Evolutionary conservation across 2,888 invertebrate genomes (phyloP), one percentile per base, ranked within the genome.

Genomic region (Brachyptera risi): DNA sequence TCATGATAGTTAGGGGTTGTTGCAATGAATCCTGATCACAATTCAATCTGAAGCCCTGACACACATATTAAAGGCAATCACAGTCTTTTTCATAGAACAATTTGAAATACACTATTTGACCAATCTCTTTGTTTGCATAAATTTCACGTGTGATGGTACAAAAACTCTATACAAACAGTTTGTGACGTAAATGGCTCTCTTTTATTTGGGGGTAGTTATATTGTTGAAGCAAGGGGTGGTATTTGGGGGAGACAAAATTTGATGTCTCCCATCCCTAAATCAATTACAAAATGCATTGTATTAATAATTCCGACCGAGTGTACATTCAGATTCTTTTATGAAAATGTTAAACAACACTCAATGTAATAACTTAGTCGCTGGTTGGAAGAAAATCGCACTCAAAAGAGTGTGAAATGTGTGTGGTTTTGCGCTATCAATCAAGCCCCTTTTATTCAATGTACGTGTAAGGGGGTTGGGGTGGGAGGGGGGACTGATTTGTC

Each of bases 381-480:
- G 7, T 51, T n/a, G n/a, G n/a, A 21, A 21, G 23, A 19, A 15
- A 47, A 21, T 47, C 23, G 47, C 13, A 21, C 3, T 47, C 23
- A 24, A 47, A 47, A 47, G 54, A 54, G 54, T 54, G 54, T 54
- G 54, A 54, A 54, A 35, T 35, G 9, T 51, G 9, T 51, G 49
- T 26, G 49, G 24, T 49, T 15, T 15, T 21, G 24, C 23, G 17
- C 24, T 17, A 51, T 26, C 24, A 24, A 51, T 51, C 31, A 51
- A 51, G 11, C 50, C 27, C 9, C 17, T 19, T 49, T 13, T 27
- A 9, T 17, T 3, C 31, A 26, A 42, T 42, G 27, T 24, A 51
- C 31, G 50, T 24, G 42, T 24, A 31, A 24, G 50, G 3, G 21
- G 15, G 15, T 11, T 19, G 44, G 44, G 44, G 11, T 27, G 26